Conservation (phyloP, 2,888 invertebrate species). For the Phrixothrix hirtus region DNA sequence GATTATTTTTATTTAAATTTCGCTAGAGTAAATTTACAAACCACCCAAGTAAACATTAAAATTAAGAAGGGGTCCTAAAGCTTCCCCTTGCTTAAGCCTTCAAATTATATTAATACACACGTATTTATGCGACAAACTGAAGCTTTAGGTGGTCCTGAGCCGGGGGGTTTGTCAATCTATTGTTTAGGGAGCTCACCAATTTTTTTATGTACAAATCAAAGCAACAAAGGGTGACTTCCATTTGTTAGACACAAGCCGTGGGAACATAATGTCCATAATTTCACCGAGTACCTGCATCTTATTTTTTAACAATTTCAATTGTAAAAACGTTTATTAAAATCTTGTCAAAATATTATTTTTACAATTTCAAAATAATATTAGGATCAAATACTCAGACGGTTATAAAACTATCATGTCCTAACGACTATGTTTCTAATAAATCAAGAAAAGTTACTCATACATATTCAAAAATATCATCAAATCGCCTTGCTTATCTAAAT, state of each 20-base stretch:
- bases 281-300: too few species aligned
- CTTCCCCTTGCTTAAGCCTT: constrained; percentile 11
- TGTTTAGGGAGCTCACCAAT: background rate
- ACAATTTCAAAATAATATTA: constrained; percentile 19
- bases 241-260: too few species aligned
- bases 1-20: constrained; percentile 9
- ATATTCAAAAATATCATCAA: constrained; percentile 41
- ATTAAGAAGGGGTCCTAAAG: constrained; percentile 4
- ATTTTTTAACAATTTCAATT: constrained; percentile 8
- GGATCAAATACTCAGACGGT: constrained; percentile 24
- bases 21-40: too few species aligned
- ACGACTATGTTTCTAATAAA: constrained; percentile 30
- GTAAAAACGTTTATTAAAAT: constrained; percentile 3
- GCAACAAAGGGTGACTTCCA: too few species aligned
- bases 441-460: constrained; percentile 38
- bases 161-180: background rate
- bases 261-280: too few species aligned
- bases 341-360: constrained; percentile 8
- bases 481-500: constrained; percentile 37
- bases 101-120: constrained; percentile 17
- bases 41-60: too few species aligned
- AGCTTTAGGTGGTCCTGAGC: background rate
- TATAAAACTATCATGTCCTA: constrained; percentile 23
- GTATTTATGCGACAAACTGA: constrained; percentile 4
- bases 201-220: too few species aligned